phyloP scores from a whole-genome alignment of 2,797 vertebrate genomes.

The Triplophysa bombifrons region DNA sequence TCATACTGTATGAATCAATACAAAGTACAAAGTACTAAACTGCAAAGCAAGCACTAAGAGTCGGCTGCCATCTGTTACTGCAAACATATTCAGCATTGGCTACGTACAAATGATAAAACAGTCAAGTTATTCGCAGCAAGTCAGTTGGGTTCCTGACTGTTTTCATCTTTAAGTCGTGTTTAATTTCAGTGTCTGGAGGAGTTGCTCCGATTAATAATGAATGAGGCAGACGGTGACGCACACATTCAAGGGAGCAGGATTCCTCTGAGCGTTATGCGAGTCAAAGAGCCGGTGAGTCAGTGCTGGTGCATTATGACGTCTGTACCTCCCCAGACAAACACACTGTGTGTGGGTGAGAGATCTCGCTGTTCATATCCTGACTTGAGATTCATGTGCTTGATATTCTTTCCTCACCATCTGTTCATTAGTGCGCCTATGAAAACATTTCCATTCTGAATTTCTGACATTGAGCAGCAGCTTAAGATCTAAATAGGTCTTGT shows the following conservation, averaged over 20 bases:
- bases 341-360: constrained; percentile 15
- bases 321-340: not conserved
- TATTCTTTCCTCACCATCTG: constrained; percentile 12
- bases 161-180: not conserved
- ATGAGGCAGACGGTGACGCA: constrained; percentile 36
- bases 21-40: not conserved
- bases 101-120: not conserved
- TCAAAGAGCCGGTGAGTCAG: constrained; percentile 57
- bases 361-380: constrained; percentile 22
- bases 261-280: constrained; percentile 35
- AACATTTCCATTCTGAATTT: not conserved
- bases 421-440: constrained; percentile 6
- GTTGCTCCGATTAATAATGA: constrained; percentile 44
- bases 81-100: not conserved
- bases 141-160: not conserved
- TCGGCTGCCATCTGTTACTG: not conserved
- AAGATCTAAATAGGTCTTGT: too few relatives aligned
- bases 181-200: not conserved
- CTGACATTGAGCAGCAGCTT: not conserved
- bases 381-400: constrained; percentile 4
- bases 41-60: not conserved
- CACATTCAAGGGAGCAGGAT: constrained; percentile 32
- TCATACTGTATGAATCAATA: not conserved
- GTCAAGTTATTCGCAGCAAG: not conserved
- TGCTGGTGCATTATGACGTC: constrained; percentile 55